phyloP scores from a whole-genome alignment of 2,113 vertebrate genomes.

The Stomatorhinus ivindoensis region DNA sequence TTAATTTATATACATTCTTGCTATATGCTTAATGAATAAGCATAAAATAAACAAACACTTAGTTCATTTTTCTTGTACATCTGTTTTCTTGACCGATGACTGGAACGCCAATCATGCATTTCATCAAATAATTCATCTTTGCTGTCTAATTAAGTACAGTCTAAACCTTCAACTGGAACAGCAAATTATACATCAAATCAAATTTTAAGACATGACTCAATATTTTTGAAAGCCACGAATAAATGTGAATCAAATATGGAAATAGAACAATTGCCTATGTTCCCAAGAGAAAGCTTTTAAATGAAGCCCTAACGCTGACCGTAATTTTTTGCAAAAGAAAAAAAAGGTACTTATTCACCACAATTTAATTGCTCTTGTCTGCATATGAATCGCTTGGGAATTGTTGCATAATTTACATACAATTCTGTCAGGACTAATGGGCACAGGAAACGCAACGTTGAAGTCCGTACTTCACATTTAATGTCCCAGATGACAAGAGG shows the following conservation, averaged over 20 bases:
- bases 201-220: background rate
- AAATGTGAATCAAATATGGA: background rate
- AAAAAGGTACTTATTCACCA: slow-evolving; percentile 5
- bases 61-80: background rate
- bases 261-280: background rate
- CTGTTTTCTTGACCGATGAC: background rate
- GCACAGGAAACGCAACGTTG: background rate
- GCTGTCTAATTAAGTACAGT: background rate
- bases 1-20: background rate
- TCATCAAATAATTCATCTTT: background rate
- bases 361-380: slow-evolving; percentile 20
- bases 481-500: slow-evolving; percentile 16
- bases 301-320: background rate
- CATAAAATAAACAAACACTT: background rate
- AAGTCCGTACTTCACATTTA: slow-evolving; percentile 22
- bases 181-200: background rate
- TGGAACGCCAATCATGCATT: background rate
- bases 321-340: background rate
- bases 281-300: background rate
- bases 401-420: slow-evolving; percentile 20
- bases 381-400: slow-evolving; percentile 16
- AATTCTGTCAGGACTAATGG: slow-evolving; percentile 15
- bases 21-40: background rate
- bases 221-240: background rate
- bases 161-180: background rate